Conservation (phyloP, 2,797 vertebrate genomes). For the Halcyon smyrnensis region DNA sequence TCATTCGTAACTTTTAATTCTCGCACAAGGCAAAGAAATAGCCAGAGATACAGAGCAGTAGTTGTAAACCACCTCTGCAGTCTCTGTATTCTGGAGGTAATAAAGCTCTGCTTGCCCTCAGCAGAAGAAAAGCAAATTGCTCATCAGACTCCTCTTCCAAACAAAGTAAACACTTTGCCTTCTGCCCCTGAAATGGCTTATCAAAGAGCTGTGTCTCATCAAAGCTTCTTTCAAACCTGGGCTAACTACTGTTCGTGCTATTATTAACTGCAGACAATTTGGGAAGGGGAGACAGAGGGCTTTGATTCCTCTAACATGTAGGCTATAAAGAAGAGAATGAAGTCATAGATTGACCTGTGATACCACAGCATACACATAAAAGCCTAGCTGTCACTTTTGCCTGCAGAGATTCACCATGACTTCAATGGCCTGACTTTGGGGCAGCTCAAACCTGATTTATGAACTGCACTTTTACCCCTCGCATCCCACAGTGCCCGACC, state of each 20-base stretch:
- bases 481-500: background rate
- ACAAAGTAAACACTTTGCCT: background rate
- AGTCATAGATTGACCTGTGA: background rate
- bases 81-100: background rate
- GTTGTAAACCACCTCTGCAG: background rate
- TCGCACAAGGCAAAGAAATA: background rate
- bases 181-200: background rate
- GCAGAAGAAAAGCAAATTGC: background rate
- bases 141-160: background rate
- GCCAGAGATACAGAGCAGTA: background rate
- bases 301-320: conserved; percentile 17
- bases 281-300: background rate
- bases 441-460: background rate
- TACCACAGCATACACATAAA: background rate
- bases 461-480: background rate
- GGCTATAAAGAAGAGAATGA: background rate
- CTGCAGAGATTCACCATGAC: background rate
- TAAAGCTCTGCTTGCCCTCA: background rate
- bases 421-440: background rate
- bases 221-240: background rate
- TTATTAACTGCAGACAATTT: background rate
- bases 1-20: background rate
- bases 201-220: background rate
- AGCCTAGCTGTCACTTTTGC: background rate
- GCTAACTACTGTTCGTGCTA: background rate